phyloP scores from a whole-genome alignment of 2,888 invertebrate genomes.

The Caenorhabditis afra region DNA sequence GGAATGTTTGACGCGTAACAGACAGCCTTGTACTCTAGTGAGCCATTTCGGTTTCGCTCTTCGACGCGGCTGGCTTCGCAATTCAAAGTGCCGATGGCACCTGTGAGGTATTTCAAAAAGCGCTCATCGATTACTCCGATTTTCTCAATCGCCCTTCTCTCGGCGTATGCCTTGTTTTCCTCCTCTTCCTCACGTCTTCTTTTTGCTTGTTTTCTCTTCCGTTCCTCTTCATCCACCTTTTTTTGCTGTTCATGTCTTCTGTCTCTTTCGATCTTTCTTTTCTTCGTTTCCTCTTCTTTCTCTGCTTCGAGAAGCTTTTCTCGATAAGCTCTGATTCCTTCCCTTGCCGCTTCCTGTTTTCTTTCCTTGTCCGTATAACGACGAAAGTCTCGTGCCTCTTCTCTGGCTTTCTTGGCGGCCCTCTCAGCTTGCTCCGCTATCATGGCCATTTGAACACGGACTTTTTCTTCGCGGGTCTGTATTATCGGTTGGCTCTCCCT shows the following conservation, averaged over 20 bases:
- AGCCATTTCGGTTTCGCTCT: no score
- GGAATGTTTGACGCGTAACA: conserved; percentile 42
- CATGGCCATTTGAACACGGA: conserved; percentile 20
- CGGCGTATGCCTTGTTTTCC: no score
- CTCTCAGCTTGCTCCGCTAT: conserved; percentile 22
- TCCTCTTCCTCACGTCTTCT: no score
- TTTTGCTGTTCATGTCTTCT: conserved; percentile 7
- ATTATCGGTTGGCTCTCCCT: background rate
- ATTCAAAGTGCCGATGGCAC: conserved; percentile 18
- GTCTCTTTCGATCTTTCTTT: conserved; percentile 16
- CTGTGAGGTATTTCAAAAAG: conserved; percentile 20
- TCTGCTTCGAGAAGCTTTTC: conserved; percentile 2
- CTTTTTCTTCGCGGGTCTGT: conserved; percentile 4
- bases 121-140: conserved; percentile 3
- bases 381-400: background rate
- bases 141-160: no score
- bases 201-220: background rate
- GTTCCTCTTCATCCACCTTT: conserved; percentile 24
- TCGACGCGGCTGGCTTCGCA: conserved; percentile 3
- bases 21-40: conserved; percentile 9
- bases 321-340: conserved; percentile 1
- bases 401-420: background rate
- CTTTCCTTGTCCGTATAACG: background rate
- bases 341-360: conserved; percentile 3
- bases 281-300: conserved; percentile 13